Base-by-base conservation (phyloP, 2,797 vertebrate genomes). In the Trichosurus vulpecula region DNA sequence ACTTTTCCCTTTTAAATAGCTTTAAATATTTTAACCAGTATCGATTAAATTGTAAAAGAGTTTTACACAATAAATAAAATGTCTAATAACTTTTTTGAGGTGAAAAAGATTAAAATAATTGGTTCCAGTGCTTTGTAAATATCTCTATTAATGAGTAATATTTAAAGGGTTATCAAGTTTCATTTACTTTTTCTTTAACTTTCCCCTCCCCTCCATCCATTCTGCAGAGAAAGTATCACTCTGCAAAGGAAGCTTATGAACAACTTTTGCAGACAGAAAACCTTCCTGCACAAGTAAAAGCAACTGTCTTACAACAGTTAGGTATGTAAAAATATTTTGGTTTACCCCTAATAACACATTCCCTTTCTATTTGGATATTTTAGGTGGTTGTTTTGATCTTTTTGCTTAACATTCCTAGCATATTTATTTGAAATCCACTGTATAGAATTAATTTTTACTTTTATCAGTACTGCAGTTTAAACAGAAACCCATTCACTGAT, bases 211-310 rank as follows among this genome's bases (percentile, higher is more conserved):
- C 90, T 97, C 55, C 14, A 52, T 93, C 55, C 98, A 95, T 96
- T 98, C 98, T 97, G 97, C 98, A 99, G 99, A 99, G 99, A 99
- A 99, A 99, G 98, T 99, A 99, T 99, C 99, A 99, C 98, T 99
- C 99, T 97, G 99, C 99, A 98, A 99, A 99, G 98, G 99, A 99
- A 98, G 99, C 99, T 91, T 99, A 99, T 98, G 99, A 99, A 98
- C 99, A 99, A 98, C 99, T 99, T 98, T 98, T 99, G 98, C 99
- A 99, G 99, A 99, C 99, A 11, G 99, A 99, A 98, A 99, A 99
- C 98, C 99, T 99, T 99, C 99, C 99, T 98, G 99, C 99, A 98
- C 99, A 99, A 99, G 99, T 99, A 99, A 99, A 99, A 99, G 99
- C 99, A 96, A 99, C 99, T 97, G 99, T 99, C 96, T 99, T 99